Conservation (phyloP, 2,113 vertebrate species). For the Fukomys damarensis region DNA sequence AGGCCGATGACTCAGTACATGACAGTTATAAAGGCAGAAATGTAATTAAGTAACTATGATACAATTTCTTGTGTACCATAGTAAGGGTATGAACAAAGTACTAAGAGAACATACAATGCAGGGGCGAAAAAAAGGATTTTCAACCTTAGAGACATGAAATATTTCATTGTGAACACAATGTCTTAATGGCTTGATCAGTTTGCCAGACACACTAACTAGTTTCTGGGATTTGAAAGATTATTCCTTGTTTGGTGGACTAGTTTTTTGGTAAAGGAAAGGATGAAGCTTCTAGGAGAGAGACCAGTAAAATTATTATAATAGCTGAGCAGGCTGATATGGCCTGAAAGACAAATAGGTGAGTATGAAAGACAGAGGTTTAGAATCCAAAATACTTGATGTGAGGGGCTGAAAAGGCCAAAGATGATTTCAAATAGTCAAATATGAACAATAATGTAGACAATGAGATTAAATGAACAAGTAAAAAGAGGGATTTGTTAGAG, state of each 20-base stretch:
- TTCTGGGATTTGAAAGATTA: neutral
- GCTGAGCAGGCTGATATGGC: neutral
- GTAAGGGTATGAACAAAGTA: neutral
- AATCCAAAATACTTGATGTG: neutral
- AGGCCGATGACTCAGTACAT: neutral
- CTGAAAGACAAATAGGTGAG: neutral
- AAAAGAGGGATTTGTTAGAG: neutral
- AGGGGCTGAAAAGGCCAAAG: neutral
- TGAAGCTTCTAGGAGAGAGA: neutral
- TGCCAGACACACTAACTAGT: neutral
- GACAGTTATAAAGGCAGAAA: neutral
- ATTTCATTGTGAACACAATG: neutral
- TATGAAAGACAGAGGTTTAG: neutral
- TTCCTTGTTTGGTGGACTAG: neutral
- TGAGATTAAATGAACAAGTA: neutral
- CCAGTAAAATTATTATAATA: neutral
- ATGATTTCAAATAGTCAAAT: constrained; percentile 7
- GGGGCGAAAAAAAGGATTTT: neutral
- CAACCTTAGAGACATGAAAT: neutral
- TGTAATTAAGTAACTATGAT: neutral
- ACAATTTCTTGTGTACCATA: neutral
- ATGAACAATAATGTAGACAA: neutral
- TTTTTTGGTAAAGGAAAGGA: neutral
- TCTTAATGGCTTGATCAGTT: neutral
- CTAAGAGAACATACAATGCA: neutral